Evolutionary conservation across 2,113 vertebrate species (phyloP).

Genomic region (Ctenomys sociabilis): DNA sequence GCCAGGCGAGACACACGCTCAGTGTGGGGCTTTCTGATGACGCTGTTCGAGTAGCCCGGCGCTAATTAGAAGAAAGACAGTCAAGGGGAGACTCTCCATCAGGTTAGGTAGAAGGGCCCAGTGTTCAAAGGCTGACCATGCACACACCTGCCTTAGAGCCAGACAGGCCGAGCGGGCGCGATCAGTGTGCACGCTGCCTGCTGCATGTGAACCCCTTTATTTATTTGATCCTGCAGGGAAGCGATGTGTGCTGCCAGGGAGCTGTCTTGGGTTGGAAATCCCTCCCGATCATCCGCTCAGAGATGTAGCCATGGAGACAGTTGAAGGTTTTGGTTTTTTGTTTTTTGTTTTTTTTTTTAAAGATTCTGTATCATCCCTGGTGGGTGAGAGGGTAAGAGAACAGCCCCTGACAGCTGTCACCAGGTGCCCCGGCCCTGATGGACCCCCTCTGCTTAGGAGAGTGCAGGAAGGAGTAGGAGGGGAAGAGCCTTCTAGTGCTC

Average conservation of each 20-base stretch:
- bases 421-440: rapidly evolving
- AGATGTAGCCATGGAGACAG: slow-evolving; percentile 12
- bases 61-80: neutral
- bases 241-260: neutral
- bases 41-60: rapidly evolving
- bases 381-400: neutral
- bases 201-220: rapidly evolving
- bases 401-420: neutral
- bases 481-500: too few species aligned
- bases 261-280: neutral
- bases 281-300: neutral
- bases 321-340: neutral
- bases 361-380: neutral
- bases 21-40: rapidly evolving
- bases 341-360: neutral
- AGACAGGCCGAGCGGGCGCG: neutral
- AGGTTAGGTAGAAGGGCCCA: neutral
- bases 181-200: rapidly evolving
- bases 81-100: neutral
- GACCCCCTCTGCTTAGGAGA: neutral
- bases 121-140: neutral
- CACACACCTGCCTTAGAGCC: neutral
- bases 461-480: rapidly evolving
- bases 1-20: neutral
- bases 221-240: neutral